Evolutionary conservation across 2,888 invertebrate species (phyloP), one percentile per base, ranked within the genome.

Genomic region (Tinea semifulvella): DNA sequence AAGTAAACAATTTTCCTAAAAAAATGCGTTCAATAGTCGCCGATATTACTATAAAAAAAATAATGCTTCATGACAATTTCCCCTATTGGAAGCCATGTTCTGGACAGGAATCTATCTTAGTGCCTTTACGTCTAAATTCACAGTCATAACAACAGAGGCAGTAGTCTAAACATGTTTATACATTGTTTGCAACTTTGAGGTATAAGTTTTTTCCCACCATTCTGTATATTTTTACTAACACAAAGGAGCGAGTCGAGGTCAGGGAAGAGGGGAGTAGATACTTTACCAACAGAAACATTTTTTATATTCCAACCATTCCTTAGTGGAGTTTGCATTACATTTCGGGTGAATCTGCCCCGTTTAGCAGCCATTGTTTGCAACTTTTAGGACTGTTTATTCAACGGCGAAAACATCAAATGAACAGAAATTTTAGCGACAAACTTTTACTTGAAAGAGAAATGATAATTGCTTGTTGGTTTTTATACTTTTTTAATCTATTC

Each of bases 211-310:
- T n/a, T n/a, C n/a, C n/a, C n/a, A n/a, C n/a, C n/a, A n/a, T n/a
- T n/a, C n/a, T n/a, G n/a, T n/a, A n/a, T n/a, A n/a, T n/a, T n/a
- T n/a, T n/a, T n/a, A n/a, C n/a, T n/a, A 2, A 31, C 13, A 13
- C 31, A 31, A 31, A 13, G n/a, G 31, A 13, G 3, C 42, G 31
- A n/a, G 31, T 28, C 8, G 16, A 26, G 31, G 40, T 18, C 13
- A 10, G 28, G 17, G 40, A 3, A 11, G 10, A 35, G 13, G 14
- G 19, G n/a, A n/a, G 13, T 13, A 27, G 14, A 49, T 47, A 55
- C 55, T 55, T 55, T 46, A 53, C 52, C 56, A 60, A 60, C 61
- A 60, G 56, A 50, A 38, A 52, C 57, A 65, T 64, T 61, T 64
- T 61, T 65, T 61, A 65, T 61, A 58, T 55, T 48, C 53, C 54